These are phyloP conservation scores for Dynastes grantii DNA, from an alignment of 2,888 invertebrate species.

Conservation along the genomic window DNA sequence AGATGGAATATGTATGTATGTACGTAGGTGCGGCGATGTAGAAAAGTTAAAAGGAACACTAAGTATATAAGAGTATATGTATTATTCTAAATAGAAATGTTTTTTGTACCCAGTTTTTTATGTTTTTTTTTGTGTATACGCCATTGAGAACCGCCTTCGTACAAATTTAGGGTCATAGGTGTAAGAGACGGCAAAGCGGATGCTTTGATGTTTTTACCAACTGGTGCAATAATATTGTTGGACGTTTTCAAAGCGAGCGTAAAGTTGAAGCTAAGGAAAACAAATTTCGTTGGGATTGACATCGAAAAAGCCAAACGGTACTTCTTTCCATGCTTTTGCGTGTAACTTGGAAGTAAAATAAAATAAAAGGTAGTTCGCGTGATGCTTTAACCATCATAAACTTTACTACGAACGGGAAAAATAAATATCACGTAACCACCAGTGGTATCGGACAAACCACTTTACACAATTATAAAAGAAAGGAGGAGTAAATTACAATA, in stretches of 20 bases:
- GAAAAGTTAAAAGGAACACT: no score
- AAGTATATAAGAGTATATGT: background rate
- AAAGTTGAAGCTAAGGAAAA: constrained; percentile 33
- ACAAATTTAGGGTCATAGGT: constrained; percentile 50
- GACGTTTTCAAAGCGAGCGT: constrained; percentile 42
- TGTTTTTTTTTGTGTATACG: constrained; percentile 15
- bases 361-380: no score
- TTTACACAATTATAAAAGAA: no score
- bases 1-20: constrained; percentile 5
- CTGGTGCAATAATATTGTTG: constrained; percentile 47
- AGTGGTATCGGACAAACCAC: no score
- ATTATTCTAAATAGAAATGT: constrained; percentile 7
- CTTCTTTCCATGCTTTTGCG: background rate
- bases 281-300: constrained; percentile 24
- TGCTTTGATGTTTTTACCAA: constrained; percentile 47
- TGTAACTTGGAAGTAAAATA: no score
- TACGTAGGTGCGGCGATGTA: background rate
- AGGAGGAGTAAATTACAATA: no score
- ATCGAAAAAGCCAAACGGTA: background rate
- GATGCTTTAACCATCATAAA: no score
- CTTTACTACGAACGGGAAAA: no score
- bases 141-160: background rate
- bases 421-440: no score
- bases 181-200: constrained; percentile 26
- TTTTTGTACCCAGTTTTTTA: constrained; percentile 5